Conservation (phyloP, 2,888 invertebrate species). For the Deilephila elpenor region DNA sequence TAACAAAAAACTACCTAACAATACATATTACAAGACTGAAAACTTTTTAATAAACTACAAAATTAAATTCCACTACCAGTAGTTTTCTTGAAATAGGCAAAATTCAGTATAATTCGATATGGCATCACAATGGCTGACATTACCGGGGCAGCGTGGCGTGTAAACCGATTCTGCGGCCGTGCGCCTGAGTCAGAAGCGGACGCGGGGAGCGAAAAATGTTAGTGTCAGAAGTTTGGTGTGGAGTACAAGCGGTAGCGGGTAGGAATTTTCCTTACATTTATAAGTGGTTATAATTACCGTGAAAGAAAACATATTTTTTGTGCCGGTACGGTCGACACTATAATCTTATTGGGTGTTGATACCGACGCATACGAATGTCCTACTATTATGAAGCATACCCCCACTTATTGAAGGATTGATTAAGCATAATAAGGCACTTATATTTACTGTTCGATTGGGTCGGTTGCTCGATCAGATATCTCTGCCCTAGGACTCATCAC, state of each 20-base stretch:
- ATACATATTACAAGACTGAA: not conserved
- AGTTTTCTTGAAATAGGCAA: conserved; percentile 22
- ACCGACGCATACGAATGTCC: no score
- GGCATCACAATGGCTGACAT: conserved; percentile 46
- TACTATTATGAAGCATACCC: no score
- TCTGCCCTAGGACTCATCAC: no score
- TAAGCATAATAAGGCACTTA: no score
- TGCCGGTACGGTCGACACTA: no score
- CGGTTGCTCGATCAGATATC: no score
- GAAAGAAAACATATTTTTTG: no score
- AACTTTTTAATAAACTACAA: conserved; percentile 12
- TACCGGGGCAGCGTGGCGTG: conserved; percentile 51
- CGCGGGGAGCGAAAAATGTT: conserved; percentile 7
- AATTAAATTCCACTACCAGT: conserved; percentile 29
- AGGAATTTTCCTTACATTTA: not conserved
- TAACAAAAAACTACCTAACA: not conserved
- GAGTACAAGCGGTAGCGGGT: not conserved
- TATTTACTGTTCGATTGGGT: no score
- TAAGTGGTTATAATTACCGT: no score
- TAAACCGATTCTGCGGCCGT: conserved; percentile 54
- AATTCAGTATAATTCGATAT: conserved; percentile 39
- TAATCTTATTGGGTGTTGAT: no score
- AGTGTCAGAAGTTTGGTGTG: not conserved
- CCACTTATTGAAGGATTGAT: no score
- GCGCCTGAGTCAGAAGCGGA: conserved; percentile 29